Conservation (phyloP, 2,888 invertebrate genomes). For the Creontiades dilutus region DNA sequence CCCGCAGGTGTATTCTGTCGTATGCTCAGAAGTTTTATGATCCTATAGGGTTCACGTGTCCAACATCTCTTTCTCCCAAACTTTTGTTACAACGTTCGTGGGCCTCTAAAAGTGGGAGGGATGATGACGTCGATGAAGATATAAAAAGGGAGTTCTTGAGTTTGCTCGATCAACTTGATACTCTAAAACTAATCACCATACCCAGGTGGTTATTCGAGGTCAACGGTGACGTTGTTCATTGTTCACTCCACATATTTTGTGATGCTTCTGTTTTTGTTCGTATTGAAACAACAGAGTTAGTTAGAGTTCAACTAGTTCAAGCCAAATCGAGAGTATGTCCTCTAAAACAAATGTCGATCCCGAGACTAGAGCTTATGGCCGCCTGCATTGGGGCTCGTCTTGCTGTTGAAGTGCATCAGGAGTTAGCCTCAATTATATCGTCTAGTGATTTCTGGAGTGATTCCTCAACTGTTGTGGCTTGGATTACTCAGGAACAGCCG, state of each 20-base stretch:
- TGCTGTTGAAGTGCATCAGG: neutral
- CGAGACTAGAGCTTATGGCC: constrained; percentile 62
- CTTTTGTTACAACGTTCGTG: neutral
- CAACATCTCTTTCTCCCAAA: too few species aligned
- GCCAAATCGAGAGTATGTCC: constrained; percentile 75
- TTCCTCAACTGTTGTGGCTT: constrained; percentile 76
- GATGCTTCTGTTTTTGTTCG: neutral
- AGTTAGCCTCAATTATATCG: neutral
- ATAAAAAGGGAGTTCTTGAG: neutral
- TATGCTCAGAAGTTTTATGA: too few species aligned
- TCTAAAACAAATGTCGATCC: neutral
- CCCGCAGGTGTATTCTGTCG: too few species aligned
- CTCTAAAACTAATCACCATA: neutral
- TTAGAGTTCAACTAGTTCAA: constrained; percentile 64
- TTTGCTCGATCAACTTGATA: neutral
- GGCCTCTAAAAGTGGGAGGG: neutral
- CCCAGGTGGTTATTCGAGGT: neutral
- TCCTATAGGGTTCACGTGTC: too few species aligned
- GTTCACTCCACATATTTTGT: neutral
- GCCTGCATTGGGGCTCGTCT: constrained; percentile 73
- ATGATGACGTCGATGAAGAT: constrained; percentile 10
- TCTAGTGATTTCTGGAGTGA: constrained; percentile 76
- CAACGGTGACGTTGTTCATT: too few species aligned
- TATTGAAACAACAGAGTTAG: neutral
- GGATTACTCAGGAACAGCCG: constrained; percentile 75